These are phyloP conservation scores for Micromys minutus DNA, from an alignment of 2,113 vertebrate species.

Conservation along the genomic window DNA sequence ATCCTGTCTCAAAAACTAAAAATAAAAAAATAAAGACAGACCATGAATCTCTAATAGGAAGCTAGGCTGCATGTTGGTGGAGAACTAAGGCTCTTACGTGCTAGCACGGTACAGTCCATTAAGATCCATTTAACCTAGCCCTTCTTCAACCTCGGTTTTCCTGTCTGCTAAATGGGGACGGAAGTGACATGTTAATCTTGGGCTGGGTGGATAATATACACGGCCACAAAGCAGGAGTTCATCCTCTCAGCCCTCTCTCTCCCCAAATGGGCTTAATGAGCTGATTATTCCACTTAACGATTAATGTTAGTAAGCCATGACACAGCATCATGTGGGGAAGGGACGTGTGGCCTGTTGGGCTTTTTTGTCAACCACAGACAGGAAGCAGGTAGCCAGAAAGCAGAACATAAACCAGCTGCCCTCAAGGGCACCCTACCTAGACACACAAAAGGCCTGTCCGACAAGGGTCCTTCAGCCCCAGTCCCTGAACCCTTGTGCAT, in stretches of 20 bases:
- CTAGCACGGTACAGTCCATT: not conserved
- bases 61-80: not conserved
- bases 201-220: not conserved
- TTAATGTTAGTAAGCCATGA: not conserved
- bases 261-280: not conserved
- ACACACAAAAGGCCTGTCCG: not conserved
- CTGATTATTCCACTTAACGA: conserved; percentile 5
- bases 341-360: not conserved
- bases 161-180: not conserved
- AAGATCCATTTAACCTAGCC: not conserved
- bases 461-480: not conserved
- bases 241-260: not conserved
- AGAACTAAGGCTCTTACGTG: not conserved
- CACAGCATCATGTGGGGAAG: not conserved
- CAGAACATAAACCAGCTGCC: not conserved
- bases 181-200: not conserved
- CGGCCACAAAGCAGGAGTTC: not conserved
- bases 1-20: not conserved
- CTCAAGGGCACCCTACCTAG: not conserved
- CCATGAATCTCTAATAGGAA: not conserved
- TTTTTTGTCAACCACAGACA: not conserved
- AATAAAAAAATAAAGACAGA: not conserved
- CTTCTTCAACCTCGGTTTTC: not conserved
- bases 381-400: not conserved
- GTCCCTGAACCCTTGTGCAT: rapidly evolving